A percentile compares a stretch with the other conserved stretches of the same genome.
Evolutionary conservation across 2,888 invertebrate species (phyloP).

Genomic region (Sesia apiformis): DNA sequence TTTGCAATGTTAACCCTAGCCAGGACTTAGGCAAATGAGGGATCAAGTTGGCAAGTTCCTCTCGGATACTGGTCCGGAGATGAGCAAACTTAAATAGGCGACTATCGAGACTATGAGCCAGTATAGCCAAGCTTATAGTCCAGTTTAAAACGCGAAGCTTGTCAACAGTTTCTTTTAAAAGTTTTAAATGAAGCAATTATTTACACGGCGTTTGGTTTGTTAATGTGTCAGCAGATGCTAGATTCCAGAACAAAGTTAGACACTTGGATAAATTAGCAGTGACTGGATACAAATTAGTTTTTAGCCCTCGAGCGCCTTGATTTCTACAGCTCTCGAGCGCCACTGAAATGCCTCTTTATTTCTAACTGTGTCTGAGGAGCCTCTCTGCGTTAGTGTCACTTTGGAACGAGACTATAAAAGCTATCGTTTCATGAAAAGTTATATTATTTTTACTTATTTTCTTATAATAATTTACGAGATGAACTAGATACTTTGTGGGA

Average conservation of each 20-base stretch:
- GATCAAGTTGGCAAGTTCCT: conserved; percentile 11
- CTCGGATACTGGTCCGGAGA: conserved; percentile 19
- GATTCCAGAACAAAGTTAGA: neutral
- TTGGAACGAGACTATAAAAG: too few species aligned
- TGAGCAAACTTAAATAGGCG: conserved; percentile 37
- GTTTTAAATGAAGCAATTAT: neutral
- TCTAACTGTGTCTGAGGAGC: too few species aligned
- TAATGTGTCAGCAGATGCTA: neutral
- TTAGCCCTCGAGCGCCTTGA: neutral
- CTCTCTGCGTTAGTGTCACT: too few species aligned
- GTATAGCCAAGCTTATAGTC: neutral
- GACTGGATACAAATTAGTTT: neutral
- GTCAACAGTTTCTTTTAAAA: neutral
- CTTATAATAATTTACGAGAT: too few species aligned
- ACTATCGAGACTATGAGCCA: conserved; percentile 11
- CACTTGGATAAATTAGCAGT: neutral
- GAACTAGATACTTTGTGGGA: too few species aligned
- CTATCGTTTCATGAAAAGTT: too few species aligned
- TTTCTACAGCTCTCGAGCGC: too few species aligned
- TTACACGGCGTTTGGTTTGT: neutral
- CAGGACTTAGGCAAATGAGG: conserved; percentile 25
- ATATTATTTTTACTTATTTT: too few species aligned
- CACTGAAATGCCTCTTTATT: too few species aligned
- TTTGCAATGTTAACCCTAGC: conserved; percentile 22
- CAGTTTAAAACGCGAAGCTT: too few species aligned